phyloP scores from a whole-genome alignment of 2,113 vertebrate species.

The Pavo muticus region DNA sequence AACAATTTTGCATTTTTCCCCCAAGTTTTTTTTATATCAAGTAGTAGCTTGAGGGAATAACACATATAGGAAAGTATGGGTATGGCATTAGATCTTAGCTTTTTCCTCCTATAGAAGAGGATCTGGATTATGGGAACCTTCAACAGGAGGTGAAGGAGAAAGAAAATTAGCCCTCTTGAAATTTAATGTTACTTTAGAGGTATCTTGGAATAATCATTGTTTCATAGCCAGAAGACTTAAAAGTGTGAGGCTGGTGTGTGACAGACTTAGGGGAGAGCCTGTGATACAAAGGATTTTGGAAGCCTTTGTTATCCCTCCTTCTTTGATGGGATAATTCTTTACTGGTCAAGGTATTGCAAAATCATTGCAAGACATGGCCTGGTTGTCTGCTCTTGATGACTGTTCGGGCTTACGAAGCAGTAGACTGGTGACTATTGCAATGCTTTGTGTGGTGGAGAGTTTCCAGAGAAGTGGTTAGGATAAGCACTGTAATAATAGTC shows the following conservation, averaged over 20 bases:
- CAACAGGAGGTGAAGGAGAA: not conserved
- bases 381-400: not conserved
- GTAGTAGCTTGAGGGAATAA: not conserved
- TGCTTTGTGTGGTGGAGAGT: not conserved
- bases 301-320: not conserved
- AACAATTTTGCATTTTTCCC: not conserved
- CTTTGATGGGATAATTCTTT: not conserved
- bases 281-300: not conserved
- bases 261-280: not conserved
- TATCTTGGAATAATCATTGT: not conserved
- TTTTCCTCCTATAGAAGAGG: not conserved
- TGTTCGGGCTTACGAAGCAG: not conserved
- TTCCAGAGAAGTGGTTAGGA: not conserved
- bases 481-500: not conserved
- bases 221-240: not conserved
- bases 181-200: not conserved
- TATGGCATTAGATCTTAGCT: not conserved
- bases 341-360: not conserved
- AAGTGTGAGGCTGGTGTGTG: not conserved
- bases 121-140: not conserved
- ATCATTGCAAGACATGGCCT: not conserved
- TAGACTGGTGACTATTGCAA: not conserved
- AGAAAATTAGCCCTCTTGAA: not conserved
- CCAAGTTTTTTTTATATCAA: not conserved
- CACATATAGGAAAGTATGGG: not conserved